phyloP scores from a whole-genome alignment of 2,113 vertebrate species.

The Pheucticus melanocephalus region DNA sequence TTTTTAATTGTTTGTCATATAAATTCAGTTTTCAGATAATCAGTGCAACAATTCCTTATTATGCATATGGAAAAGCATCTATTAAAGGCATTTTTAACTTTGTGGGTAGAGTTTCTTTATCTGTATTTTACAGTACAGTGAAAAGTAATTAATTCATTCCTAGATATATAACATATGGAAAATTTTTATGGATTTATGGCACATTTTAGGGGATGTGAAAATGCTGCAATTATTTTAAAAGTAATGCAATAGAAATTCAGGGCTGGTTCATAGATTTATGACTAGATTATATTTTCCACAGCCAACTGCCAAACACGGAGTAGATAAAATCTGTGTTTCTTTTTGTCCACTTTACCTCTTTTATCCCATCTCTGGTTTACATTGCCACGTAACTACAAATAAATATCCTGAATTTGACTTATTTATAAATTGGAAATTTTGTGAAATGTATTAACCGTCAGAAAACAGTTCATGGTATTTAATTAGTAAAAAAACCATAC shows the following conservation, averaged over 20 bases:
- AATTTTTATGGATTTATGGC: constrained; percentile 18
- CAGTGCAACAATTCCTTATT: constrained; percentile 34
- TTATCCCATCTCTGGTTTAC: background rate
- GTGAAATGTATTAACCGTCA: background rate
- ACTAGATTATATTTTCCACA: constrained; percentile 46
- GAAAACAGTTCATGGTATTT: background rate
- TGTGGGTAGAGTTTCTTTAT: constrained; percentile 46
- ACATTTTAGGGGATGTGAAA: constrained; percentile 34
- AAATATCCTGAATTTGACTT: constrained; percentile 6
- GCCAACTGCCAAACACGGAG: background rate
- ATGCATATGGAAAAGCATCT: background rate
- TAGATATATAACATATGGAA: constrained; percentile 50
- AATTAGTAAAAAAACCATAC: constrained; percentile 26
- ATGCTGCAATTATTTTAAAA: constrained; percentile 52
- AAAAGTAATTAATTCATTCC: constrained; percentile 49
- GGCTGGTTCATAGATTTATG: constrained; percentile 9
- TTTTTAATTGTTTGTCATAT: background rate
- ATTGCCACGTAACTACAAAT: background rate
- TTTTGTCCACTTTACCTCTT: background rate
- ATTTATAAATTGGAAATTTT: background rate
- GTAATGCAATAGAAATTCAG: constrained; percentile 14
- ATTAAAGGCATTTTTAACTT: constrained; percentile 36
- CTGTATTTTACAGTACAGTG: constrained; percentile 33
- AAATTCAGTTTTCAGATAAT: constrained; percentile 24
- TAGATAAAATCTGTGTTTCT: constrained; percentile 20